These are phyloP conservation scores for Apodemia duryi DNA, from an alignment of 2,888 invertebrate genomes.

Conservation along the genomic window DNA sequence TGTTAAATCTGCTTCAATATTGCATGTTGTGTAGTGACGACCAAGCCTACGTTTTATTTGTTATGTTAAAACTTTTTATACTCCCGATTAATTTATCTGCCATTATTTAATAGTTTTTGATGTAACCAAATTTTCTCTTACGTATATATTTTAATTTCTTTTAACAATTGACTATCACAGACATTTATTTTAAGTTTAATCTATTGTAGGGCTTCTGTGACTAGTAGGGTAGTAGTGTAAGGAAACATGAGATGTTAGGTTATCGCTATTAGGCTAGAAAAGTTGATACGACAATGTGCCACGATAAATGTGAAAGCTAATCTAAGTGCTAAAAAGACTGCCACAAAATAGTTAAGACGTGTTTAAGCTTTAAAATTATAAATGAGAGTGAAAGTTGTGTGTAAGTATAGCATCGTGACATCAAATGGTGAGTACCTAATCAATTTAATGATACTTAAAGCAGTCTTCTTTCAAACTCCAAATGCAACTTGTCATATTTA, in stretches of 20 bases:
- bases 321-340: conserved; percentile 11
- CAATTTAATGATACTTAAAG: background rate
- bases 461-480: background rate
- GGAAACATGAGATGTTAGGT: background rate
- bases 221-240: conserved; percentile 11
- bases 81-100: conserved; percentile 1
- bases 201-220: conserved; percentile 6
- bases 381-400: conserved; percentile 11
- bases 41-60: conserved; percentile 69
- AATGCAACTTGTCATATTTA: background rate
- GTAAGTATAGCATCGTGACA: conserved; percentile 9
- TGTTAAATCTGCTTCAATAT: conserved; percentile 60
- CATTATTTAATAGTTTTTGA: conserved; percentile 50
- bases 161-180: background rate
- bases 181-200: background rate
- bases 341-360: conserved; percentile 8
- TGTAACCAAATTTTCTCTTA: conserved; percentile 32
- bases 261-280: background rate
- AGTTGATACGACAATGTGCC: conserved; percentile 7
- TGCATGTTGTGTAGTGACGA: conserved; percentile 71
- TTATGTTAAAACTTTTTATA: conserved; percentile 60
- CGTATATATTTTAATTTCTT: conserved; percentile 7
- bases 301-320: conserved; percentile 5
- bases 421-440: background rate
- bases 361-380: conserved; percentile 13